Evolutionary conservation across 2,797 vertebrate species (phyloP), one percentile per base, ranked within the genome.

Genomic region (Novumbra hubbsi): DNA sequence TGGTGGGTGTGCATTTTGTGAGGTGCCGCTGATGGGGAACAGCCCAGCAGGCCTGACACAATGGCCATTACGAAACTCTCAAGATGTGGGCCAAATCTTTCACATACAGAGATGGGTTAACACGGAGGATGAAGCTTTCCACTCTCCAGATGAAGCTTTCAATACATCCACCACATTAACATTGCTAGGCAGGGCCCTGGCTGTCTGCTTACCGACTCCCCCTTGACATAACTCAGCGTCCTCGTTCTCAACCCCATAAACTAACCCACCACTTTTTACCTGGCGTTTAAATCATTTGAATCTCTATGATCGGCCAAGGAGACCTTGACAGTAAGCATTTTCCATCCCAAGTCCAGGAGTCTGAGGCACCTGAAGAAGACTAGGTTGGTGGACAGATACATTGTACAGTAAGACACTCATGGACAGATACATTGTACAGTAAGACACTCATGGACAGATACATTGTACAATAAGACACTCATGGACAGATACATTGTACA

Each of bases 1-100:
- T 78, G 78, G 78, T 80, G 45, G 38, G 30, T 75, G 85, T 88
- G 79, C 83, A 76, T 84, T 92, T 90, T 90, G 90, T 63, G 86
- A 92, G 90, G 92, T 92, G 91, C 50, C 74, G 85, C 82, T 92
- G 92, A 93, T 81, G 87, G 79, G 79, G 84, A 87, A 78, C 92
- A 93, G 90, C 15, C 24, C 80, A 83, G 85, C 79, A 84, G 78
- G 81, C 74, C 65, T 71, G 83, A 82, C 78, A 78, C 52, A 34
- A 79, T 38, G 66, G 27, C 80, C 65, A 64, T 14, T 72, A 63
- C 68, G 76, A 66, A 66, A 80, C 69, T 76, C 80, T 80, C 74
- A 75, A 78, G 82, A 52, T 15, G 72, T 81, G 76, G 71, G 21
- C 55, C 11, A 62, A 78, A 73, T 72, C 34, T 73, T 67, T 75